Evolutionary conservation across 2,797 vertebrate species (phyloP), one percentile per base, ranked within the genome.

Genomic region (Leucoraja ocellata): DNA sequence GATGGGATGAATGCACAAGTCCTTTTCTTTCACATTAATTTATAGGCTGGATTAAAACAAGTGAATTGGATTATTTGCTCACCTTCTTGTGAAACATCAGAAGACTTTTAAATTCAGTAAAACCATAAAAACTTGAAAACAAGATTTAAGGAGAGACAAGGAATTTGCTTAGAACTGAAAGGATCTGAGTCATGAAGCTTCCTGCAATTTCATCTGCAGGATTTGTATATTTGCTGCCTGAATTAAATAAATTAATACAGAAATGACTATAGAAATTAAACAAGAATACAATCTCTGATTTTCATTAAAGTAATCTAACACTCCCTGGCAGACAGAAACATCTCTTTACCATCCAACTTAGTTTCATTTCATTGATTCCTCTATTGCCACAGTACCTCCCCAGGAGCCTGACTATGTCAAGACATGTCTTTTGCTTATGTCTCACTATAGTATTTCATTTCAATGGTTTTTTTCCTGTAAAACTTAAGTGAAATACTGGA

Each of bases 241-340:
- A 73, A 92, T 92, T 92, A 54, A 74, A 76, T 46, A 76, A 54
- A 92, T 28, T 92, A 28, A 54, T n/a, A n/a, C n/a, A n/a, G n/a
- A n/a, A n/a, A n/a, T n/a, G n/a, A n/a, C n/a, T n/a, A 46, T 92
- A 28, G 25, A 92, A 46, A 28, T 54, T 76, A 76, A 74, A 54
- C 76, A 25, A n/a, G 71, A 71, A 91, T 91, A 71, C 71, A 74
- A 54, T 11, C 9, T 92, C 21, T 76, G 36, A 92, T n/a, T 92
- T 73, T 46, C 90, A 8, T 76, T 25, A n/a, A 65, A 74, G 65
- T 36, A 68, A 68, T 68, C 65, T 68, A 68, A 68, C 65, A 68
- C 65, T 73, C 71, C 21, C 16, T 21, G 46, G 13, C 28, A 73
- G 7, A 73, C 6, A 46, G 36, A 71, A 68, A 13, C 23, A 39